Evolutionary conservation across 2,888 invertebrate species (phyloP), one percentile per base, ranked within the genome.

Genomic region (Conus canariensis): DNA sequence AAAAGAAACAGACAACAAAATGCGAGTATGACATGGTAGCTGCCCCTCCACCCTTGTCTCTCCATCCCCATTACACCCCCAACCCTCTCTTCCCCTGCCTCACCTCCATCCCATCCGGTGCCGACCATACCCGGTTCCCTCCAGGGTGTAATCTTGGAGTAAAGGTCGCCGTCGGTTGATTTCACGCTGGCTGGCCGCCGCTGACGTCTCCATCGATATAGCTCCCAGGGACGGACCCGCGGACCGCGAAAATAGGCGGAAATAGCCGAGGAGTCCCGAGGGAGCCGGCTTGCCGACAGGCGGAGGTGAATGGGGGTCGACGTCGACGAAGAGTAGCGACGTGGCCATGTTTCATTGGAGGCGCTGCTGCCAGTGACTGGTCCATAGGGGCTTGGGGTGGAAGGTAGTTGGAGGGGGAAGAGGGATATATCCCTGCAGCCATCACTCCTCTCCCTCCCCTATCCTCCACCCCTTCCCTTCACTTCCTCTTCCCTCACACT

Each of bases 241-340:
- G 60, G 77, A 88, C 89, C 45, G 83, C 82, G 88, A 88, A 88
- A 88, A 88, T 88, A 25, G 88, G 88, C 88, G 80, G 88, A 88
- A 88, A 88, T 88, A 88, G 60, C 88, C 88, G 88, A 88, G 82
- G 80, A 77, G 80, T 60, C 88, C 88, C 88, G 88, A 82, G 45
- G 88, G 80, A 64, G 60, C 12, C 60, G 19, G 58, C 22, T 12
- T 58, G 85, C 60, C 60, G 80, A 30, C 85, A 58, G 58, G 10
- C 22, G 9, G n/a, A n/a, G 10, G n/a, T 6, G 74, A 10, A 8
- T 22, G 70, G 22, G 70, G 22, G n/a, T 22, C 70, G 45, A 45
- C 45, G 45, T 45, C 45, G 45, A 45, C 45, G 45, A 45, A 45
- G 45, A 45, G 45, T 45, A 4, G 45, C 45, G 45, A 45, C 45